Percentiles rank a stretch among this genome's conserved stretches.
Conservation (phyloP, 2,888 invertebrate species). For the Choristoneura rosaceana region DNA sequence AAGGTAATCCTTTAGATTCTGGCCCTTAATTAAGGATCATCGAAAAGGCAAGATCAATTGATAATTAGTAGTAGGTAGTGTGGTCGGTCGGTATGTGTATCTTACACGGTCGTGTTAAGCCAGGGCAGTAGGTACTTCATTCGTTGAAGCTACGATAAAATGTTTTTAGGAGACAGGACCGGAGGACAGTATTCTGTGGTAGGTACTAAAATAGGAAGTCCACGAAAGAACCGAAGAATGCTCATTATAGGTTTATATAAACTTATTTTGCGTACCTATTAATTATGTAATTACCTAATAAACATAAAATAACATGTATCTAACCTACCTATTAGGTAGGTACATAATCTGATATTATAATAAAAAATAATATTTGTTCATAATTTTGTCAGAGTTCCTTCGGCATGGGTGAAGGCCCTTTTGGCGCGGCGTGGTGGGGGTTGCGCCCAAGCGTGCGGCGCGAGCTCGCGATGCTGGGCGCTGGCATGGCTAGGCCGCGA, state of each 20-base stretch:
- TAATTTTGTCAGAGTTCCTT: slow-evolving; percentile 59
- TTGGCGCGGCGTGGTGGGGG: slow-evolving; percentile 65
- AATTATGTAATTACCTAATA: too few relatives aligned
- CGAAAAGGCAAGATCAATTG: slow-evolving; percentile 2
- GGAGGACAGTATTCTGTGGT: too few relatives aligned
- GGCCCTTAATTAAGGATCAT: slow-evolving; percentile 14
- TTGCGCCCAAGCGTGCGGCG: slow-evolving; percentile 61
- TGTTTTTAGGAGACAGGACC: too few relatives aligned
- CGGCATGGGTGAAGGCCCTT: slow-evolving; percentile 64
- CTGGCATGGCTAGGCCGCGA: slow-evolving; percentile 58
- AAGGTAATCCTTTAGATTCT: slow-evolving; percentile 20
- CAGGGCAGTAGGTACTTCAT: too few relatives aligned
- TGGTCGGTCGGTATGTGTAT: neutral
- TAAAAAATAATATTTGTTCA: neutral
- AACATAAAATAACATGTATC: too few relatives aligned
- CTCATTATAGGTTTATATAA: too few relatives aligned
- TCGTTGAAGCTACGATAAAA: too few relatives aligned
- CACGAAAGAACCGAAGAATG: too few relatives aligned
- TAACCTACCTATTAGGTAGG: too few relatives aligned
- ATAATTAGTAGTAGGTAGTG: neutral
- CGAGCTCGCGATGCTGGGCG: slow-evolving; percentile 59
- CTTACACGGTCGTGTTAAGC: neutral
- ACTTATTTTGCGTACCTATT: too few relatives aligned
- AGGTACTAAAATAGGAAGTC: too few relatives aligned
- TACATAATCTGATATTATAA: too few relatives aligned